phyloP scores from a whole-genome alignment of 2,888 invertebrate genomes.

The Balanococcus diminutus region DNA sequence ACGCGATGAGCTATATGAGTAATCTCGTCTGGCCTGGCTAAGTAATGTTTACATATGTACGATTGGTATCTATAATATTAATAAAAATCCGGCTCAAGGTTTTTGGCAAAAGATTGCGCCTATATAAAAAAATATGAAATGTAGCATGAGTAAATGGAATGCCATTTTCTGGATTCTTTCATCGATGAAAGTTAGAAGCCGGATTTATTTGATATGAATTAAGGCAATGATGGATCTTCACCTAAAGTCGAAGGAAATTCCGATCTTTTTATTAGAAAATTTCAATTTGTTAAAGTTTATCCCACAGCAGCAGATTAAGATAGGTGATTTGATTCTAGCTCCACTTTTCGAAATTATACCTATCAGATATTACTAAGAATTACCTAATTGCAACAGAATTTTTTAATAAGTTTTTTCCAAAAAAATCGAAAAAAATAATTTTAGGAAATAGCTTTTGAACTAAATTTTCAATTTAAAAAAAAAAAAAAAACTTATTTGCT shows the following conservation, averaged over 20 bases:
- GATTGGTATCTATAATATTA: background rate
- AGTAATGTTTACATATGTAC: background rate
- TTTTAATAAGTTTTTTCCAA: too few species aligned
- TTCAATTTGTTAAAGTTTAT: too few species aligned
- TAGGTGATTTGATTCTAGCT: too few species aligned
- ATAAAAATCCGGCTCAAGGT: conserved; percentile 3
- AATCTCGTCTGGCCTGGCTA: background rate
- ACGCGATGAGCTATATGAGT: background rate
- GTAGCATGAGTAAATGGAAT: background rate
- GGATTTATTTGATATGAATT: background rate
- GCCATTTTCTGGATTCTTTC: background rate
- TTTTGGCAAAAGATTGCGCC: background rate
- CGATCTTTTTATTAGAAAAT: too few species aligned
- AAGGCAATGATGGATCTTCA: background rate
- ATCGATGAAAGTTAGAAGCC: background rate
- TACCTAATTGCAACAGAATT: too few species aligned
- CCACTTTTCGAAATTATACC: too few species aligned
- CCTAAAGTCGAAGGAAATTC: background rate
- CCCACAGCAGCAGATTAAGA: too few species aligned
- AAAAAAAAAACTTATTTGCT: too few species aligned
- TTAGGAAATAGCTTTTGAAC: too few species aligned
- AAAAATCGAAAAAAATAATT: too few species aligned
- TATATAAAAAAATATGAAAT: background rate
- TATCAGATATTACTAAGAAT: too few species aligned
- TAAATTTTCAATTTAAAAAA: too few species aligned